Base-by-base conservation (phyloP, 2,113 vertebrate genomes). In the Corythornis vintsioides region DNA sequence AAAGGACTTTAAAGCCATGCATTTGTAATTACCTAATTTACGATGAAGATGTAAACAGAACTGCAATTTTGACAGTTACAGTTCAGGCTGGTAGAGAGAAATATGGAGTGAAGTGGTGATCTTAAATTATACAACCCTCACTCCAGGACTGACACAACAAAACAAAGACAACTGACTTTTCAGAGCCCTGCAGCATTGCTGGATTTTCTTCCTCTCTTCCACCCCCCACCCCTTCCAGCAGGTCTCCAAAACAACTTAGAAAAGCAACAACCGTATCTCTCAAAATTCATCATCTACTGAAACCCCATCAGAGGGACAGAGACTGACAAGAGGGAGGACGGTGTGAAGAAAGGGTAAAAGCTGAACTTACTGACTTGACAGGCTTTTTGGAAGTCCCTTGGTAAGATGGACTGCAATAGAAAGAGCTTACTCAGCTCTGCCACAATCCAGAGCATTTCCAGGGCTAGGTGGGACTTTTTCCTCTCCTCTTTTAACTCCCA, bases 401-500 rank as follows among this genome's bases (percentile, higher is more conserved):
- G 76, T 67, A 92, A 77, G 52, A 65, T 0, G 0, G 60, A 60
- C 56, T 90, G 85, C 67, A 91, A 24, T 3, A 80, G 9, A 19
- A 45, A 89, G 28, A 1, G 5, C 48, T 88, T 55, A 70, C 47
- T 48, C 0, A 0, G 72, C 69, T 94, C 75, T 52, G 33, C 21
- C 40, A 55, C 0, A 2, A 80, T 79, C 42, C 64, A n/a, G 20
- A 77, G 22, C 60, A 89, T 92, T 92, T 95, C 52, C 71, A 91
- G 60, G 42, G 38, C 72, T 61, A 53, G 59, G 33, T 89, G 53
- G 29, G 80, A 92, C 40, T 74, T 91, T 53, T 33, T 63, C 59
- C 59, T 94, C 59, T 89, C 64, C 67, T 89, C 56, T 64, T 52
- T 64, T 59, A 94, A 94, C 72, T 96, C 90, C 40, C 67, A 91